phyloP scores from a whole-genome alignment of 2,113 vertebrate species.

The Dolichallabes microphthalmus region DNA sequence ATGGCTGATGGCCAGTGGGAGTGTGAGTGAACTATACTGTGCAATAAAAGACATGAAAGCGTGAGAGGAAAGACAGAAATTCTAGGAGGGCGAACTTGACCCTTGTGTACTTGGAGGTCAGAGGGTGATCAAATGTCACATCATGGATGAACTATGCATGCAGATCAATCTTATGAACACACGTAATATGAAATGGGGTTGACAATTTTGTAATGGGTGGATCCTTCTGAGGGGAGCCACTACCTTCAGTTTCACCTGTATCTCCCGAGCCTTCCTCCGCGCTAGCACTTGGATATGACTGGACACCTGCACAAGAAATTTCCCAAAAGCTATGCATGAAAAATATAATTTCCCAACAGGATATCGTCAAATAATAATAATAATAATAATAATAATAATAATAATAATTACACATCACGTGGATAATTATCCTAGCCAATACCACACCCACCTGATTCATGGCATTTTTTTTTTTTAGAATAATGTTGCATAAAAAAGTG shows the following conservation, averaged over 20 bases:
- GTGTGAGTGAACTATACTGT: conserved; percentile 52
- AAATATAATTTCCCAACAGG: background rate
- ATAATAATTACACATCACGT: background rate
- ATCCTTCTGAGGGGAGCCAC: conserved; percentile 26
- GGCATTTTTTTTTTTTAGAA: background rate
- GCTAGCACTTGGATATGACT: conserved; percentile 97
- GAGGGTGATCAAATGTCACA: conserved; percentile 24
- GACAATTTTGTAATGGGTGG: conserved; percentile 38
- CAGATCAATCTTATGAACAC: background rate
- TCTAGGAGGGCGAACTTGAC: conserved; percentile 21
- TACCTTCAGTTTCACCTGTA: conserved; percentile 99
- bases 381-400: background rate
- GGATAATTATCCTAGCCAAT: background rate
- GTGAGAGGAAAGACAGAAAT: conserved; percentile 32
- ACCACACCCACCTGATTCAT: background rate
- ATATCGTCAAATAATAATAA: background rate
- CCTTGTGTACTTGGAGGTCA: conserved; percentile 38
- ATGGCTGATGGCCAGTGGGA: conserved; percentile 67
- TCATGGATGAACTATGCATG: conserved; percentile 10
- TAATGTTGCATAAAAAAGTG: background rate
- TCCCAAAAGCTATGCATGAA: background rate
- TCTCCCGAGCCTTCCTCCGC: conserved; percentile 92
- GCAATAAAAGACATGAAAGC: conserved; percentile 50
- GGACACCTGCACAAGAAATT: conserved; percentile 79
- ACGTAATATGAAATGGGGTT: background rate